Conservation (phyloP, 1,140 invertebrate genomes). For the Ooceraea biroi region DNA sequence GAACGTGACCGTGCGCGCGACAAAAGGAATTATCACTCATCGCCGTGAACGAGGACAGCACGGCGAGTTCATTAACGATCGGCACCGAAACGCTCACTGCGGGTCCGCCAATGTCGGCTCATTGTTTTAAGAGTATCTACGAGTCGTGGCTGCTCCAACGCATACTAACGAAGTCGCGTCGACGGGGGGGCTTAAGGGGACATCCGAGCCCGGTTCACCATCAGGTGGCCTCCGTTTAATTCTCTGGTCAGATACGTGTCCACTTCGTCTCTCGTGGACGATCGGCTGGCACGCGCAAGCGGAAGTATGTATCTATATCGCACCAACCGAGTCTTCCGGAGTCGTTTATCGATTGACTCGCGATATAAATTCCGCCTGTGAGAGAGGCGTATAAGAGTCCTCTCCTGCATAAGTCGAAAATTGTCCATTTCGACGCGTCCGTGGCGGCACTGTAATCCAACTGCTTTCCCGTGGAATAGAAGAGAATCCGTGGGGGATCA, state of each 20-base stretch:
- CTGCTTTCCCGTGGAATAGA: background rate
- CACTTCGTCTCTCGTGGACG: background rate
- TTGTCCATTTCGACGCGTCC: background rate
- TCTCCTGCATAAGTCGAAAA: background rate
- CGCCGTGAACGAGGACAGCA: conserved; percentile 61
- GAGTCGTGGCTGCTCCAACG: conserved; percentile 64
- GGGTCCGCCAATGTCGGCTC: conserved; percentile 76
- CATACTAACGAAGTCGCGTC: conserved; percentile 69
- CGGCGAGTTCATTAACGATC: conserved; percentile 66
- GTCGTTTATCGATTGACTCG: background rate
- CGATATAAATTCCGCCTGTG: no score
- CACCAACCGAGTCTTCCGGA: background rate
- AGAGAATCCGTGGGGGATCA: background rate
- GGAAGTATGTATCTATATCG: background rate
- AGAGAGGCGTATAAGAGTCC: background rate
- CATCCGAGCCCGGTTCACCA: conserved; percentile 77
- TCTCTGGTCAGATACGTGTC: conserved; percentile 28
- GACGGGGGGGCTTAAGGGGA: conserved; percentile 66
- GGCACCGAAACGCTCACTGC: conserved; percentile 78
- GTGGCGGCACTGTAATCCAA: background rate
- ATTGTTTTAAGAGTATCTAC: conserved; percentile 83
- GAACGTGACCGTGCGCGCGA: background rate
- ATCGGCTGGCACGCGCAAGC: background rate
- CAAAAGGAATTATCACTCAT: conserved; percentile 18
- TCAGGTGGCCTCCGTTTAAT: conserved; percentile 74